Base-by-base conservation (phyloP, 2,797 vertebrate genomes). In the Adelosebastes latens region DNA sequence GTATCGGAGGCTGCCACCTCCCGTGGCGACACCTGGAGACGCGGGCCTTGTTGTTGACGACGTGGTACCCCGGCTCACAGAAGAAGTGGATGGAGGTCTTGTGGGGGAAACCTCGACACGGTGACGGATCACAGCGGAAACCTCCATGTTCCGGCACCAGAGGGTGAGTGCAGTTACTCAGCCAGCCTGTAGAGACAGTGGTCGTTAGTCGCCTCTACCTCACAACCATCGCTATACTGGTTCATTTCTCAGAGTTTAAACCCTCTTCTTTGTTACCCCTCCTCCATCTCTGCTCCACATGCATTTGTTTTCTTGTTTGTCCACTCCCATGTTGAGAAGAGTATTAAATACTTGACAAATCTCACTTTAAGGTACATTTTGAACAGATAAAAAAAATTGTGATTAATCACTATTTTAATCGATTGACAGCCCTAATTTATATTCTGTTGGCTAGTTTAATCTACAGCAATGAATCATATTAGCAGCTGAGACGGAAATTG, bases 61-160 rank as follows among this genome's bases (percentile, higher is more conserved):
- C 65, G 78, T 80, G 58, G 79, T 90, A 96, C 2, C 95, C 94
- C 0, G 93, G 70, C 82, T 95, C 94, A 3, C 96, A 96, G 92
- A 94, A 95, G 81, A 94, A 87, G 13, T 87, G 90, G 82, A 96
- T 91, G 71, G 81, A 63, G 75, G 70, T 95, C 74, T 75, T 94
- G 2, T 77, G 92, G 46, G 89, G 87, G 81, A 96, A 96, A 3
- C 95, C 95, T 13, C 84, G 75, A 61, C 95, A 96, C 1, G 95
- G 96, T 7, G 95, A 95, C 1, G 93, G 91, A 0, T 94, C 92
- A 2, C 96, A 96, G 72, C 88, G 94, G 89, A 96, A 96, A 7
- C 95, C 93, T 3, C 92, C 95, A 14, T 96, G 94, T 56, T 95
- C 95, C 0, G 91, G 91, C 6, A 95, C 73, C 79, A 96, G 72